These are phyloP conservation scores for Chionodraco myersi DNA, from an alignment of 2,113 vertebrate species.

Conservation along the genomic window DNA sequence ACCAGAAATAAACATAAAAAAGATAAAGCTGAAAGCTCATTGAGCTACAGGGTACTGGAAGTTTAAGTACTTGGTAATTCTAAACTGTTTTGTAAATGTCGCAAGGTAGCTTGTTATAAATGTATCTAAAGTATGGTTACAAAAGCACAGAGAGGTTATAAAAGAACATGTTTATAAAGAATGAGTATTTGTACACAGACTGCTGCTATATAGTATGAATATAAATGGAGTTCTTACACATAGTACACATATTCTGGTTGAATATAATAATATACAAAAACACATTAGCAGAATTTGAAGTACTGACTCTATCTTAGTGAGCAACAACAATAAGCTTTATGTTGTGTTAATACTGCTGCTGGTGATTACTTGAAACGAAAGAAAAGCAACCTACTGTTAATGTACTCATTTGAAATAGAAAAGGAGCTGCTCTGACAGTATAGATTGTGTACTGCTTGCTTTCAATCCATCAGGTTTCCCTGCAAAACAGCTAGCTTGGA, in stretches of 20 bases:
- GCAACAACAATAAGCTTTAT: background rate
- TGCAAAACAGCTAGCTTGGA: background rate
- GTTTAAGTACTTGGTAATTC: background rate
- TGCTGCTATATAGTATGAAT: background rate
- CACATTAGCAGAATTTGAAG: background rate
- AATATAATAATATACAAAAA: background rate
- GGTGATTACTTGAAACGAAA: background rate
- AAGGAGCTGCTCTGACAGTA: background rate
- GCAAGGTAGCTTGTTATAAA: background rate
- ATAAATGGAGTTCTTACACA: no score
- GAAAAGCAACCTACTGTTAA: background rate
- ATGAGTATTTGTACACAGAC: background rate
- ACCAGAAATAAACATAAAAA: background rate
- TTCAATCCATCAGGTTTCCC: conserved; percentile 1
- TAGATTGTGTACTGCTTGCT: background rate
- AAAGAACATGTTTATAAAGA: background rate
- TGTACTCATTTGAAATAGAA: background rate
- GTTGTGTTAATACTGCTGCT: background rate
- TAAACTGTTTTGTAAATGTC: background rate
- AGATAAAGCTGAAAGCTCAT: background rate
- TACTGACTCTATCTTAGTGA: background rate
- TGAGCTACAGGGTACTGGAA: background rate
- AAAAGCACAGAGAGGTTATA: background rate
- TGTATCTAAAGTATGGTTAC: background rate
- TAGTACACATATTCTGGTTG: no score